Conservation (phyloP, 2,888 invertebrate species). For the Euzophera pinguis region DNA sequence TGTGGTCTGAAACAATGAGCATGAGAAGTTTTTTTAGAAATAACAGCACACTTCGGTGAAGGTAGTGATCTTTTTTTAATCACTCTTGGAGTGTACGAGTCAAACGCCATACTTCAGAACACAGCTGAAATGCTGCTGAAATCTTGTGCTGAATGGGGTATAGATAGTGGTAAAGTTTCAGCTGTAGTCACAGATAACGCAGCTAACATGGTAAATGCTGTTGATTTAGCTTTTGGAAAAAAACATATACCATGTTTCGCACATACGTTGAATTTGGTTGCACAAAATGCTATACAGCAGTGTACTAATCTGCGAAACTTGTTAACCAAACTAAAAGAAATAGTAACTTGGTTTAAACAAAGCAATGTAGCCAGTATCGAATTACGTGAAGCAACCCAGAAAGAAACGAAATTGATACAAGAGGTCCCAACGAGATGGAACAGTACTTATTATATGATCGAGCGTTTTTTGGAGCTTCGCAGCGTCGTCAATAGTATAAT, state of each 20-base stretch:
- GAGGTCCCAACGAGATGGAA: too few relatives aligned
- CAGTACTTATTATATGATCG: too few relatives aligned
- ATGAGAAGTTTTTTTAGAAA: conserved; percentile 36
- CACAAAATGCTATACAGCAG: conserved; percentile 24
- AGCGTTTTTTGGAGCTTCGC: too few relatives aligned
- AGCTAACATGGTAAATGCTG: conserved; percentile 31
- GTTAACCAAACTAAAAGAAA: too few relatives aligned
- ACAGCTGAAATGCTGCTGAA: conserved; percentile 29
- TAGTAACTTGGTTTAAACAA: too few relatives aligned
- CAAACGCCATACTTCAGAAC: conserved; percentile 38
- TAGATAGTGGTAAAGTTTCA: conserved; percentile 28
- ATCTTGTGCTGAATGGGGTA: conserved; percentile 29
- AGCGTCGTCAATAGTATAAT: too few relatives aligned
- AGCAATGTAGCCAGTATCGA: too few relatives aligned
- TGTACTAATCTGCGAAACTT: conserved; percentile 13
- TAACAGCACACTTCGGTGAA: conserved; percentile 39
- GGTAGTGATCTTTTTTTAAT: conserved; percentile 31
- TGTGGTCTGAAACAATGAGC: conserved; percentile 32
- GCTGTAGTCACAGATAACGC: conserved; percentile 33
- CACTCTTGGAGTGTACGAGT: conserved; percentile 40
- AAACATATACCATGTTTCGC: conserved; percentile 41
- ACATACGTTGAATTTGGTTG: conserved; percentile 41
- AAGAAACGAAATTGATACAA: too few relatives aligned
- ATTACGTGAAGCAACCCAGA: too few relatives aligned
- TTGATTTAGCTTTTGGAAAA: conserved; percentile 30